Conservation (phyloP, 1,140 invertebrate species). For the Steinernema feltiae region DNA sequence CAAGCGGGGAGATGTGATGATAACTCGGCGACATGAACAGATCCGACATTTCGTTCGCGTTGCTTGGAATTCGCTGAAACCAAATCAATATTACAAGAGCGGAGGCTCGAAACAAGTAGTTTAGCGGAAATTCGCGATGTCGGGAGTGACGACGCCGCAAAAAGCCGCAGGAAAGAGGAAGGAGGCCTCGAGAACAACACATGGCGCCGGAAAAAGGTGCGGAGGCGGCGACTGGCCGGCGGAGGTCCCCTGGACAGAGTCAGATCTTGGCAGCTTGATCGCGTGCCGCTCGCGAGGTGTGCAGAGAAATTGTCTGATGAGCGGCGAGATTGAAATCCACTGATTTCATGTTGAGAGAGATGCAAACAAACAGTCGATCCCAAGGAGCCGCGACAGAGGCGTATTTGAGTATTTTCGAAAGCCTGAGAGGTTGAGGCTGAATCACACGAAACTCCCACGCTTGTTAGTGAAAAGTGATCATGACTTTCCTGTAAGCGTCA, state of each 20-base stretch:
- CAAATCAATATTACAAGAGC: neutral
- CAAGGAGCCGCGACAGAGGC: too few species aligned
- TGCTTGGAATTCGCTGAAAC: slow-evolving; percentile 21
- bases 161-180: slow-evolving; percentile 18
- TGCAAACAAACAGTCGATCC: too few species aligned
- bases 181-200: slow-evolving; percentile 23
- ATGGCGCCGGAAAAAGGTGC: slow-evolving; percentile 19
- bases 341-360: too few species aligned
- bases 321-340: too few species aligned
- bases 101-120: neutral
- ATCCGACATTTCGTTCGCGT: slow-evolving; percentile 29
- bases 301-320: too few species aligned
- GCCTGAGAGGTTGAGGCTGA: too few species aligned
- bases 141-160: neutral
- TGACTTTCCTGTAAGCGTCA: too few species aligned
- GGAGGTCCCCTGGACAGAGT: neutral
- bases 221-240: slow-evolving; percentile 17
- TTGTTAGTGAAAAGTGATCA: too few species aligned
- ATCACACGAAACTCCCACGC: too few species aligned
- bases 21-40: slow-evolving; percentile 42
- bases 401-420: too few species aligned
- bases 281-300: too few species aligned
- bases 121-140: slow-evolving; percentile 13
- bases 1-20: slow-evolving; percentile 45
- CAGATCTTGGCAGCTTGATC: neutral